phyloP scores from a whole-genome alignment of 2,888 invertebrate species.

The Pseudococcus longispinus region DNA sequence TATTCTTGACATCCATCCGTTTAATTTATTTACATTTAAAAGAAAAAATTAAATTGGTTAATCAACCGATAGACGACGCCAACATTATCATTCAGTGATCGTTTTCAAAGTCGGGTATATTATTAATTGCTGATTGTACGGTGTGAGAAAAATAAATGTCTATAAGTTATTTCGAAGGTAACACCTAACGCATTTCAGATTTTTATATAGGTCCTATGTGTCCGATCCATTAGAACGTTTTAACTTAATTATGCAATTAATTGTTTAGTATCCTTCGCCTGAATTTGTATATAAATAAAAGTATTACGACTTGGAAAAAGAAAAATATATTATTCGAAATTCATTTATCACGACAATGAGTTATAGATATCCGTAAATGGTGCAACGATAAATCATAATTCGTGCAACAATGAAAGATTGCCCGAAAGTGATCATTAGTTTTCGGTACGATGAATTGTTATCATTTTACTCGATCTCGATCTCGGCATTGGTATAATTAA shows the following conservation, averaged over 20 bases:
- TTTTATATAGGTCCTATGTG: not conserved
- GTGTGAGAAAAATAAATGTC: conserved; percentile 3
- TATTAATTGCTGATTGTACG: not conserved
- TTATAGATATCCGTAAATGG: not conserved
- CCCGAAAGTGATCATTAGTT: conserved; percentile 27
- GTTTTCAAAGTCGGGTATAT: not conserved
- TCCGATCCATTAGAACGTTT: not conserved
- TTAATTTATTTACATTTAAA: not conserved
- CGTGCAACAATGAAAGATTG: conserved; percentile 36
- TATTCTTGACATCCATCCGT: not conserved
- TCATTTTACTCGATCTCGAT: conserved; percentile 18
- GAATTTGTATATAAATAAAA: not conserved
- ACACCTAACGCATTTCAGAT: not conserved
- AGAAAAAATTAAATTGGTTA: not conserved
- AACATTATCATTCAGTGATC: not conserved
- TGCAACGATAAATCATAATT: conserved; percentile 37
- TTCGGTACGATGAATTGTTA: conserved; percentile 1
- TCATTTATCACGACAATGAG: conserved; percentile 33
- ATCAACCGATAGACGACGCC: not conserved
- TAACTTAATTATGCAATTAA: conserved; percentile 2
- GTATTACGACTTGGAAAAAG: not conserved
- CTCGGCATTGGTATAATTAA: not conserved
- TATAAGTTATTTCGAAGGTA: conserved; percentile 13
- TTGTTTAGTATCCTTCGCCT: conserved; percentile 33
- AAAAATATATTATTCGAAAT: conserved; percentile 4